Percentiles rank a stretch among this genome's conserved stretches.
Conservation (phyloP, 37 sponge, comb jelly and placozoan species). For the Bolinopsis microptera region DNA sequence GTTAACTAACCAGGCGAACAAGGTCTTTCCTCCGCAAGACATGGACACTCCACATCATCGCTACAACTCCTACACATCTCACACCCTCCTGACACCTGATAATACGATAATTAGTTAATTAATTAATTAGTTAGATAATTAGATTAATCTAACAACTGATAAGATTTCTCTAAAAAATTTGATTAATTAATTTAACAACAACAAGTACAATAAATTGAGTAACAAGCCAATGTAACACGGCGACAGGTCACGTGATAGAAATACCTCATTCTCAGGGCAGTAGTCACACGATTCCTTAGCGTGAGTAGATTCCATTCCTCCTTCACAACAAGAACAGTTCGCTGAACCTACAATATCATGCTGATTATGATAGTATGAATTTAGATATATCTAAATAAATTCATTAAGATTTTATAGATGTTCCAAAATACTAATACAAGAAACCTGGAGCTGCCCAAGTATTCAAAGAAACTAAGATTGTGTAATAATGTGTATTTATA, state of each 20-base stretch:
- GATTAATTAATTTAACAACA: no score
- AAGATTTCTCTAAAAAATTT: no score
- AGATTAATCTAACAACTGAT: no score
- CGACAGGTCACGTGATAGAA: no score
- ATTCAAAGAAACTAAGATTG: no score
- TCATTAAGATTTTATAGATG: not conserved
- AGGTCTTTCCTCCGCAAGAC: not conserved
- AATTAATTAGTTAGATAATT: no score
- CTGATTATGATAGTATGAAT: no score
- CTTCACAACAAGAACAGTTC: conserved; percentile 30
- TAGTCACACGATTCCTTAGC: conserved; percentile 3
- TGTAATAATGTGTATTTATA: no score
- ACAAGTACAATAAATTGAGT: no score
- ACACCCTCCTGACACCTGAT: conserved; percentile 11
- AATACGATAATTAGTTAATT: not conserved
- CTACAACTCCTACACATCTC: conserved; percentile 28
- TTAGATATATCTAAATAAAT: not conserved
- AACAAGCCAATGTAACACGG: no score
- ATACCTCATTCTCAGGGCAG: conserved; percentile 58
- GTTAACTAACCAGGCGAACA: conserved; percentile 42
- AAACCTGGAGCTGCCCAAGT: not conserved
- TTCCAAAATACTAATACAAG: no score
- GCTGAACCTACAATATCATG: not conserved
- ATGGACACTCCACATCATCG: conserved; percentile 3
- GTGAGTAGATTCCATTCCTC: conserved; percentile 31